Evolutionary conservation across 2,888 invertebrate species (phyloP), one percentile per base, ranked within the genome.

Genomic region (Pterostichus madidus): DNA sequence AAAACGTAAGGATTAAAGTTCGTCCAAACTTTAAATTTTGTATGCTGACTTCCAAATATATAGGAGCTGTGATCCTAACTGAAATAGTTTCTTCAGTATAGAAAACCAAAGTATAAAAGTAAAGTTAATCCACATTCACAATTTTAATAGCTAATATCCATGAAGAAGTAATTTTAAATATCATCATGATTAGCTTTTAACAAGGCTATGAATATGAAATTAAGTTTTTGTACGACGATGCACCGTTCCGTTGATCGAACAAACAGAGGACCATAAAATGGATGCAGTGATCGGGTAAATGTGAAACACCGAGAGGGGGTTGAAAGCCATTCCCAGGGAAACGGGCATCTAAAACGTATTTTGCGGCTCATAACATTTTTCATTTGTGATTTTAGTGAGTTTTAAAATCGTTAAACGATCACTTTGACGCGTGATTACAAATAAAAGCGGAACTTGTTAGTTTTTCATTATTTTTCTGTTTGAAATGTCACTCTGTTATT

Each of bases 371-470:
- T 71, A 71, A 71, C 44, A 71, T 44, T 71, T 71, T 71, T 71
- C 64, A 71, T 71, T 71, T 71, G 44, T 6, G 13, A 11, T 71
- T 61, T 71, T 71, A 71, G 39, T 71, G 44, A 56, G 13, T 39
- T 71, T 71, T 44, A 71, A 71, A 71, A 44, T 71, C 11, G 44
- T 44, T 44, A 71, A 71, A 71, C 68, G 68, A 71, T 44, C 68
- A 71, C 44, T 71, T 71, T 71, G 68, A 71, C 17, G 17, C 44
- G 13, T 39, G 31, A 71, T 71, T 71, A 39, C 68, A 44, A 15
- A 71, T 71, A 71, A 71, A 64, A 64, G 39, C 32, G 10, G 31
- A 64, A 71, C 39, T 71, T 71, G 64, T 64, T 64, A 64, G 35
- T 64, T 64, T 32, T 64, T 64, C 32, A 64, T 35, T 64, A n/a